Evolutionary conservation across 2,888 invertebrate species (phyloP).

Genomic region (Tenodera sinensis): DNA sequence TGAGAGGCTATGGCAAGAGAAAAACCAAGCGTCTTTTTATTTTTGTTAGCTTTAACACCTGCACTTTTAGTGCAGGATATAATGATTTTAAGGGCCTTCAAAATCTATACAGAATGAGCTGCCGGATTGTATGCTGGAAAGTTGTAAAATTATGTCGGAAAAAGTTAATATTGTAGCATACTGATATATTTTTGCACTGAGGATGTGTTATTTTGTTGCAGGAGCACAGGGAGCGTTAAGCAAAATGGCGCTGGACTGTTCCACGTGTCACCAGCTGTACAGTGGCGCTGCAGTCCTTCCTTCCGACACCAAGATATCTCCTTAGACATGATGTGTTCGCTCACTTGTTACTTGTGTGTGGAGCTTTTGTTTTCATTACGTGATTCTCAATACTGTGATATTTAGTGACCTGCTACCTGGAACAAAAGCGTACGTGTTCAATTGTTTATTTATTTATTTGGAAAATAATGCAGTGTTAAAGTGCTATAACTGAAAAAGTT

Average conservation of each 20-base stretch:
- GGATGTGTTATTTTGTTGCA: conserved; percentile 14
- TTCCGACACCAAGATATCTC: conserved; percentile 21
- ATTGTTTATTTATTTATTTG: neutral
- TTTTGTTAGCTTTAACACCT: too few relatives aligned
- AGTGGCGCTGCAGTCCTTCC: conserved; percentile 11
- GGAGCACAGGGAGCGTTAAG: conserved; percentile 29
- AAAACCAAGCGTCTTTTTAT: too few relatives aligned
- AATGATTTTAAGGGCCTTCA: too few relatives aligned
- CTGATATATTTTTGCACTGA: too few relatives aligned
- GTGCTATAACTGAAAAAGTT: too few relatives aligned
- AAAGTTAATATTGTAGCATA: too few relatives aligned
- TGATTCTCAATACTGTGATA: neutral
- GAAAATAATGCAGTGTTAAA: too few relatives aligned
- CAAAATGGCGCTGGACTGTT: conserved; percentile 34
- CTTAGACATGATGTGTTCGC: neutral
- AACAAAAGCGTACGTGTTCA: neutral
- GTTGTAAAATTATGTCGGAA: too few relatives aligned
- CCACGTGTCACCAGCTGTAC: conserved; percentile 33
- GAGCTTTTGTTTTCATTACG: neutral
- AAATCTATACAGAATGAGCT: too few relatives aligned
- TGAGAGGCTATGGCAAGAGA: too few relatives aligned
- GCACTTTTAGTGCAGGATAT: too few relatives aligned
- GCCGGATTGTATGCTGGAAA: too few relatives aligned
- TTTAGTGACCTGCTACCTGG: neutral
- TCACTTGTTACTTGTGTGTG: neutral